Evolutionary conservation across 2,797 vertebrate genomes (phyloP), one percentile per base, ranked within the genome.

Genomic region (Psittacula derbiana): DNA sequence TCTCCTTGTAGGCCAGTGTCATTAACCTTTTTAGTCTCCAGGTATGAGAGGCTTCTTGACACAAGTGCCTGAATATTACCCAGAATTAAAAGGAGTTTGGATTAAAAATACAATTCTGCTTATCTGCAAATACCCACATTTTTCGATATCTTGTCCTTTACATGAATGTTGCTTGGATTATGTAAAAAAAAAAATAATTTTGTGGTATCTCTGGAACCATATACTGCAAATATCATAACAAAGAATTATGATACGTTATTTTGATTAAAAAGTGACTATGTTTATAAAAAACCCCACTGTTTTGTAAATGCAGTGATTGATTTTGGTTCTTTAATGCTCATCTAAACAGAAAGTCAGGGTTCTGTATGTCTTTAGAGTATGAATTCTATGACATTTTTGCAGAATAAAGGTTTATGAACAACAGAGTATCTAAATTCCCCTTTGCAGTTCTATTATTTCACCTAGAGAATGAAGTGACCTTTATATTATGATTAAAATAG

Each of bases 391-490:
- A 69, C 40, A 60, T 66, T 94, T 94, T 92, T 90, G 4, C 7
- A 76, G 60, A 76, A 72, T 81, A 75, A 74, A 71, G 30, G 57
- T 55, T 85, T 90, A 40, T 61, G 31, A 75, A 53, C 46, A 60
- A 57, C 49, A 65, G 92, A 66, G 57, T 38, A 57, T 58, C 36
- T 80, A 80, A 73, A 83, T 84, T 88, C 53, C 62, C 36, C 43
- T n/a, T 72, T 81, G 13, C 44, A 50, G 20, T 78, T 67, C 24
- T 92, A 23, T 73, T 84, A 52, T 57, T 90, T 86, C 25, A 75
- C 43, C 38, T 74, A 43, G 67, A 85, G 74, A 85, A 82, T 71
- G 36, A 95, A 72, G 62, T 93, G 3, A 90, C 86, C 91, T 94
- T 95, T 88, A 81, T 86, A 57, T 78, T 91, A 57, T 80, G 47